These are phyloP conservation scores for Phaethon lepturus DNA, from an alignment of 2,113 vertebrate genomes.

Conservation along the genomic window DNA sequence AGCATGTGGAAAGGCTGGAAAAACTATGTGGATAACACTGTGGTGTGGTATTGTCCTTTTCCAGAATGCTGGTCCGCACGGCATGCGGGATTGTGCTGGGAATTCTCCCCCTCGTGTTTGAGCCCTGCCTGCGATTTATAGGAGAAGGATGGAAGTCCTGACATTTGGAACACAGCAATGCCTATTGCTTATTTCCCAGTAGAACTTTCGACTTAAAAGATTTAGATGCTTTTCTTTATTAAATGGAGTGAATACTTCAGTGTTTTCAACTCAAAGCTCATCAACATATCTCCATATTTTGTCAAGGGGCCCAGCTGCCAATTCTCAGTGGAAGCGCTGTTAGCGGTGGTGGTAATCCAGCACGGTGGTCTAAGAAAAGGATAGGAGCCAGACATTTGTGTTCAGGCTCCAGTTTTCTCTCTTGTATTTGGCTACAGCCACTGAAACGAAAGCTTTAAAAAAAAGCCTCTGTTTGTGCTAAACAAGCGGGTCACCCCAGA, in stretches of 20 bases:
- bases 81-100: not conserved
- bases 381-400: slow-evolving; percentile 41
- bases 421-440: slow-evolving; percentile 9
- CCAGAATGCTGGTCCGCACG: not conserved
- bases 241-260: slow-evolving; percentile 20
- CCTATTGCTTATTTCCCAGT: slow-evolving; percentile 65
- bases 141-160: slow-evolving; percentile 25
- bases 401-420: slow-evolving; percentile 37
- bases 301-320: slow-evolving; percentile 45
- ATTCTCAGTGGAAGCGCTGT: slow-evolving; percentile 45
- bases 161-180: slow-evolving; percentile 44
- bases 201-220: slow-evolving; percentile 48
- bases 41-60: not conserved
- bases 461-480: not conserved
- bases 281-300: slow-evolving; percentile 49
- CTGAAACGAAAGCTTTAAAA: not conserved
- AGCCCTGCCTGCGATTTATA: not conserved
- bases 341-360: slow-evolving; percentile 51
- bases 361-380: slow-evolving; percentile 49
- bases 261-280: slow-evolving; percentile 38
- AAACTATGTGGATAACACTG: not conserved
- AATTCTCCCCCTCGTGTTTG: not conserved
- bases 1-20: not conserved
- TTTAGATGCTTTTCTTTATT: slow-evolving; percentile 67
- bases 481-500: not conserved